A percentile compares a stretch with the other conserved stretches of the same genome.
These are phyloP conservation scores for Benitochromis conjunctus DNA, from an alignment of 2,113 vertebrate species.

Conservation along the genomic window DNA sequence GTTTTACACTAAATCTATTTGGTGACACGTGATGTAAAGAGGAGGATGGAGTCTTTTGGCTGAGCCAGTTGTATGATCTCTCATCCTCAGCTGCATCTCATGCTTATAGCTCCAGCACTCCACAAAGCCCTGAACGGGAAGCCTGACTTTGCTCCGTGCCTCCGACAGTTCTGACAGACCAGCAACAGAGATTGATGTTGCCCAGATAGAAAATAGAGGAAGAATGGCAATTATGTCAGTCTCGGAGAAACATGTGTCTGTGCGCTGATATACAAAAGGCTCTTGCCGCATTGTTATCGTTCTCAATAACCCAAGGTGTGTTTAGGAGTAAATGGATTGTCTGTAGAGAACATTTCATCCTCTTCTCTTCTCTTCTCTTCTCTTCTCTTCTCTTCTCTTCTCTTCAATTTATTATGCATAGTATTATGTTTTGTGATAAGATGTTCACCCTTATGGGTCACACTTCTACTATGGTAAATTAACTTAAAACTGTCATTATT, in stretches of 20 bases:
- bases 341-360: constrained; percentile 56
- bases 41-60: constrained; percentile 45
- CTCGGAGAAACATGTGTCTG: constrained; percentile 76
- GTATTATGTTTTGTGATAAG: neutral
- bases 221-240: constrained; percentile 80
- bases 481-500: constrained; percentile 48
- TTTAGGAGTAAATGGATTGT: constrained; percentile 74
- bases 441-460: neutral
- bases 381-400: neutral
- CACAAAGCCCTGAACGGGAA: constrained; percentile 42
- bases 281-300: constrained; percentile 72
- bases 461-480: constrained; percentile 26
- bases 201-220: constrained; percentile 75
- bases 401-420: neutral
- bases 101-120: constrained; percentile 54
- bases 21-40: constrained; percentile 57
- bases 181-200: constrained; percentile 77
- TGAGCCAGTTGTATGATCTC: constrained; percentile 54
- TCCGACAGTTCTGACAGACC: constrained; percentile 74
- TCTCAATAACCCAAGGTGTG: constrained; percentile 75
- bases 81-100: constrained; percentile 58
- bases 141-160: constrained; percentile 52
- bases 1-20: constrained; percentile 54
- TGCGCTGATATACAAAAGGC: constrained; percentile 58
- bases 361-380: neutral